Evolutionary conservation across 92 coral and sea anemone genomes (phyloP).

Genomic region (Anthopleura xanthogrammica): DNA sequence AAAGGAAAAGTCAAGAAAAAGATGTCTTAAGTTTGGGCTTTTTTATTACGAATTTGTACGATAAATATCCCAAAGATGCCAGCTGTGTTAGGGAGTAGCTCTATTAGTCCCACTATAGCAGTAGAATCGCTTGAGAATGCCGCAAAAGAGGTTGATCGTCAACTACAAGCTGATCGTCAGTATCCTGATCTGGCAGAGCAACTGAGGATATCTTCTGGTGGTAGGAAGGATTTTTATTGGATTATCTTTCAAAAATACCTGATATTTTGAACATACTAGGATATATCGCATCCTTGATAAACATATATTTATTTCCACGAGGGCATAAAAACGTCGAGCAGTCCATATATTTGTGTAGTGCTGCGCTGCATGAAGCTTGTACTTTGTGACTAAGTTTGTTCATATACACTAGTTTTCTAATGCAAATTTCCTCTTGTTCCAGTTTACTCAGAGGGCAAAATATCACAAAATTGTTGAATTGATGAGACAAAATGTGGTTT

Average conservation of each 20-base stretch:
- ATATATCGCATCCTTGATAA: neutral
- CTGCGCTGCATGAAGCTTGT: too few relatives aligned
- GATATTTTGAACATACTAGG: too few relatives aligned
- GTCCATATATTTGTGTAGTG: too few relatives aligned
- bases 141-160: constrained; percentile 92
- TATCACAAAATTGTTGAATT: too few relatives aligned
- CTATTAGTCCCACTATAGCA: constrained; percentile 51
- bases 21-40: neutral
- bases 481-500: too few relatives aligned
- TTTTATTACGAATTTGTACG: neutral
- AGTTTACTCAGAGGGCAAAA: too few relatives aligned
- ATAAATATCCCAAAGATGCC: constrained; percentile 58
- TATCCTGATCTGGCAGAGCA: constrained; percentile 88
- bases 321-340: neutral
- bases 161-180: constrained; percentile 79
- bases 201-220: constrained; percentile 70
- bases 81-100: constrained; percentile 53
- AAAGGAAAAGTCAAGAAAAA: constrained; percentile 9
- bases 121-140: constrained; percentile 91
- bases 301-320: neutral
- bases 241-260: neutral
- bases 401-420: too few relatives aligned
- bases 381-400: too few relatives aligned
- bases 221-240: constrained; percentile 46
- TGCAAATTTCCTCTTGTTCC: too few relatives aligned